These are phyloP conservation scores for Takifugu flavidus DNA, from an alignment of 2,113 vertebrate genomes.

Conservation along the genomic window DNA sequence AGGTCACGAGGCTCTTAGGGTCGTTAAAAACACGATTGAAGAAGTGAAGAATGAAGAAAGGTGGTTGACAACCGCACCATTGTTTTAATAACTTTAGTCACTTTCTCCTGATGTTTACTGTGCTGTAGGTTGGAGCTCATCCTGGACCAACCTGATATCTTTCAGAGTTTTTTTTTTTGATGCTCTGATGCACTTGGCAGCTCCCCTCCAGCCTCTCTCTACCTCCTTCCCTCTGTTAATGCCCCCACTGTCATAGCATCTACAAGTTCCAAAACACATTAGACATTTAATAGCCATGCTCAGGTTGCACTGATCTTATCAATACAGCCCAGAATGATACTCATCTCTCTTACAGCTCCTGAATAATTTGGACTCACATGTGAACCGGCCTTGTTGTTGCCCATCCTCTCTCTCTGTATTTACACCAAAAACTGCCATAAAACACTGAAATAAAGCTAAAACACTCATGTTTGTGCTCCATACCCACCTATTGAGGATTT, in stretches of 20 bases:
- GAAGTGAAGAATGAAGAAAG: too few species aligned
- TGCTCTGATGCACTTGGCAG: conserved; percentile 67
- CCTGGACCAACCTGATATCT: conserved; percentile 67
- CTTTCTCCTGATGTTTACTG: conserved; percentile 32
- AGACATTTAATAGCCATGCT: conserved; percentile 75
- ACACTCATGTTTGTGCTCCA: conserved; percentile 7
- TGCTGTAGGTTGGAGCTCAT: conserved; percentile 51
- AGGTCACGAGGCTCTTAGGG: too few species aligned
- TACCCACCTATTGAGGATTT: conserved; percentile 41
- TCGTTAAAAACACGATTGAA: too few species aligned
- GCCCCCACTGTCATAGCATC: conserved; percentile 70
- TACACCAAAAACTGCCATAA: conserved; percentile 14
- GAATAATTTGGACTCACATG: conserved; percentile 41
- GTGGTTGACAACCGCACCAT: too few species aligned
- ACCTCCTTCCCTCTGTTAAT: conserved; percentile 56
- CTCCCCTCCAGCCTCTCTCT: conserved; percentile 18
- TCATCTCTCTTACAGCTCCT: conserved; percentile 44
- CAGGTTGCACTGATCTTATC: conserved; percentile 75
- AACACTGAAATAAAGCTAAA: too few species aligned
- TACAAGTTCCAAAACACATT: conserved; percentile 74
- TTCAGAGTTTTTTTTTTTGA: conserved; percentile 54
- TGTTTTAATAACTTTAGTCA: conserved; percentile 24
- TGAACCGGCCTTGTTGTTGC: conserved; percentile 34
- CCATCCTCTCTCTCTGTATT: conserved; percentile 21
- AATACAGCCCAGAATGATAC: conserved; percentile 56